Evolutionary conservation across 1,140 invertebrate genomes (phyloP), one percentile per base, ranked within the genome.

Genomic region (Solen grandis): DNA sequence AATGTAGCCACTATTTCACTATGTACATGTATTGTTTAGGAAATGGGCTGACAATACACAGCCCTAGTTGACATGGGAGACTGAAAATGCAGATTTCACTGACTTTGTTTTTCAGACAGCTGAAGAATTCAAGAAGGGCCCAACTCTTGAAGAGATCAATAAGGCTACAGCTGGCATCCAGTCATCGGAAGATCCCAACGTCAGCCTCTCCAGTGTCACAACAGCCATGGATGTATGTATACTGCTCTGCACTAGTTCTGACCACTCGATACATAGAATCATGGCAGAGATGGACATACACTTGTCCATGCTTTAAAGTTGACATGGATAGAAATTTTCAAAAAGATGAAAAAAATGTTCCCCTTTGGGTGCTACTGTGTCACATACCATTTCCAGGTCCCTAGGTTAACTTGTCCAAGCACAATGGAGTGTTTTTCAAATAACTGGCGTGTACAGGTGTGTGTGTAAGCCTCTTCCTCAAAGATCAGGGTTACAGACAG

Each of bases 121-220:
- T 79, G 90, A 91, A 41, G 87, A 91, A 22, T 76, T 72, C n/a
- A 87, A 77, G 31, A 85, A 88, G 59, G 87, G 87, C 10, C 90
- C 91, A n/a, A 88, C 86, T 60, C 69, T 85, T 22, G 84, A 84
- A 31, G 88, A 86, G n/a, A 92, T 93, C 19, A 82, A 85, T 22
- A 85, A 87, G 68, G 86, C 87, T n/a, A 93, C 92, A n/a, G 84
- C 82, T 46, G 75, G 86, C 69, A 31, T 92, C 1, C 79, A 85
- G 14, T 84, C 84, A n/a, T 84, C 79, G 27, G 85, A 85, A 65
- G 1, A 55, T n/a, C 31, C 77, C 22, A 66, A 86, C 57, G 85
- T 86, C 75, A 57, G 27, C 38, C 68, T 89, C 89, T 36, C 63
- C 80, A 38, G 27, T 36, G 27, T 66, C 29, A 62, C 85, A 33